Percentiles rank a stretch among this genome's conserved stretches.
These are phyloP conservation scores for Cryptoblepharus egeriae DNA, from an alignment of 2,797 vertebrate species.

Conservation along the genomic window DNA sequence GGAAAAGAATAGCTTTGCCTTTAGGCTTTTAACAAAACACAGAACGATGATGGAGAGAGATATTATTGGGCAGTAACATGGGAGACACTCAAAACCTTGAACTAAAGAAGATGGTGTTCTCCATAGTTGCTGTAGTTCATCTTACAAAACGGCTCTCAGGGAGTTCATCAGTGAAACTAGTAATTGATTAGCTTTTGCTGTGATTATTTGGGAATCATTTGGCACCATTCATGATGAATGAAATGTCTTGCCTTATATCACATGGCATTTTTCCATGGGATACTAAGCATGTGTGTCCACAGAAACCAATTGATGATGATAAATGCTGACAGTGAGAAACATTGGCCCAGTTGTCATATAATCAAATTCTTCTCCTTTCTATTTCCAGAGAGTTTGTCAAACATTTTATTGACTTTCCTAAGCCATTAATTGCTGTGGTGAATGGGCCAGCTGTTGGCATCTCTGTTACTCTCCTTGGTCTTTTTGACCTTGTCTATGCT, in stretches of 20 bases:
- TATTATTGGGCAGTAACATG: background rate
- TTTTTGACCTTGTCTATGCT: conserved; percentile 91
- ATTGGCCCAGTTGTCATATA: background rate
- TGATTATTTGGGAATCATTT: conserved; percentile 1
- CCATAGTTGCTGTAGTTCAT: background rate
- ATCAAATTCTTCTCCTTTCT: conserved; percentile 24
- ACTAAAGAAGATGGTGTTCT: conserved; percentile 8
- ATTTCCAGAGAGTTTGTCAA: conserved; percentile 83
- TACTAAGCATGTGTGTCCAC: background rate
- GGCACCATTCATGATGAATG: conserved; percentile 14
- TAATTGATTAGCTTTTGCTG: background rate
- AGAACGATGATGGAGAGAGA: background rate
- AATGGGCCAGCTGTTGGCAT: conserved; percentile 93
- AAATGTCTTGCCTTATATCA: accelerated
- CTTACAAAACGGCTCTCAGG: background rate
- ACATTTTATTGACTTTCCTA: conserved; percentile 93
- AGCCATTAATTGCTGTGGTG: conserved; percentile 89
- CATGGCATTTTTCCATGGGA: background rate
- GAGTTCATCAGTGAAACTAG: accelerated
- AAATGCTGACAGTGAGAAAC: background rate
- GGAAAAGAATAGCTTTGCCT: background rate
- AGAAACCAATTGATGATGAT: background rate
- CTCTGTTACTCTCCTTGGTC: conserved; percentile 84
- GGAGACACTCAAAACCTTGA: background rate
- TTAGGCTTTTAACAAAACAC: background rate